Base-by-base conservation (phyloP, 2,888 invertebrate genomes). In the Cephus nigrinus region DNA sequence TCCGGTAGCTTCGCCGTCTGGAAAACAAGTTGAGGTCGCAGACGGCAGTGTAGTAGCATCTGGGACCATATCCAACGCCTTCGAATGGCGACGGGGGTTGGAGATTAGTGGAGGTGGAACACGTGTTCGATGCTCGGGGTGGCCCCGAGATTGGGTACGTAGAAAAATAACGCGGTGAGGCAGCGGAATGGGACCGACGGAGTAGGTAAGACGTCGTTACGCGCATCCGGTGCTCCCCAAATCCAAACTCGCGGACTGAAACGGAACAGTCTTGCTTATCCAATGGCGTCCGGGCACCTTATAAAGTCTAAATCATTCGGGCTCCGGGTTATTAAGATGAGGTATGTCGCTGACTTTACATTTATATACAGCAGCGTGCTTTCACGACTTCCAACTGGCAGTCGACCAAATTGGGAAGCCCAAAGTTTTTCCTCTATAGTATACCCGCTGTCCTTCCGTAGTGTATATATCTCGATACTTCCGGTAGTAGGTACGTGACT, bases 201-300 rank as follows among this genome's bases (percentile, higher is more conserved):
- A 90, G 90, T 90, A 89, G 86, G 90, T 90, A 91, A 91, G 91
- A 91, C 88, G 89, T 89, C 91, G 91, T 91, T 91, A 88, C 80
- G 87, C 81, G 84, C 91, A 91, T 90, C 89, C 89, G 91, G 91
- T 78, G 88, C 87, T 84, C 78, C 77, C 76, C 76, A 78, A 75
- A 80, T 80, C 83, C 83, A 83, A 82, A 83, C 80, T 78, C 77
- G 80, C 79, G 76, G 79, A 77, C 80, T 79, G 77, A 75, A 69
- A 78, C 78, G 68, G 76, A 75, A 80, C 76, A 78, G 76, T 82
- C 78, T 78, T 81, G 79, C 79, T 82, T 82, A 80, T 81, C 78
- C 75, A 73, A 69, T 40, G 33, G 75, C 68, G 55, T 74, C 79
- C 68, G 81, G 82, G 82, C 82, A 83, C 82, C 83, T 87, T 84